These are phyloP conservation scores for Lasius fuliginosus DNA, from an alignment of 2,888 invertebrate genomes.

Conservation along the genomic window DNA sequence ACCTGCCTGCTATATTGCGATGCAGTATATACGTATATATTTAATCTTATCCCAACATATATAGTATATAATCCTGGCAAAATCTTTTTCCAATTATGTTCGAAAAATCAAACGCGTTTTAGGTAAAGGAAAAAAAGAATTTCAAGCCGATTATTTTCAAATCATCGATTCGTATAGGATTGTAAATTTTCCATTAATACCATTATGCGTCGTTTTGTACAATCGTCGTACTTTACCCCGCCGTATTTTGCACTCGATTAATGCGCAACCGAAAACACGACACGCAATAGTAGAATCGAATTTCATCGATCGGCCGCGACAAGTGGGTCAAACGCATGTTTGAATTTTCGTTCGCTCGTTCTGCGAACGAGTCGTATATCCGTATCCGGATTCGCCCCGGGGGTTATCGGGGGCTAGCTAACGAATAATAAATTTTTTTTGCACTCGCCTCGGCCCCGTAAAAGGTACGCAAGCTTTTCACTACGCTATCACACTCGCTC, in stretches of 20 bases:
- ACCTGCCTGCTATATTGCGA: neutral
- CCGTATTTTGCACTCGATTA: conserved; percentile 15
- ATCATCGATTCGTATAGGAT: conserved; percentile 20
- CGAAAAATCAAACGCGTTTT: neutral
- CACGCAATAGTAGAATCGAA: conserved; percentile 66
- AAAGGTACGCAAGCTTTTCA: conserved; percentile 47
- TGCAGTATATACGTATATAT: neutral
- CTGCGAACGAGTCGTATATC: neutral
- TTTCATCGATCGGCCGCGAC: conserved; percentile 64
- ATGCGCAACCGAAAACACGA: conserved; percentile 43
- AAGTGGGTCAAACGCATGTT: conserved; percentile 69
- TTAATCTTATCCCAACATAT: neutral
- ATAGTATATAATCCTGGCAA: neutral
- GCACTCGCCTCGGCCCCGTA: neutral
- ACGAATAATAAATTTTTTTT: conserved; percentile 53
- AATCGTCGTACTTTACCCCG: conserved; percentile 31
- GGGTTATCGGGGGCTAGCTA: conserved; percentile 29
- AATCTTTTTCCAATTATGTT: neutral
- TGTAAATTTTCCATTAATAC: conserved; percentile 22
- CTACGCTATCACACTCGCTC: conserved; percentile 41
- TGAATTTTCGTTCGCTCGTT: conserved; percentile 12
- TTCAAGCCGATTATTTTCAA: neutral
- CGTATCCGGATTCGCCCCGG: conserved; percentile 5
- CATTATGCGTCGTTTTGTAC: neutral
- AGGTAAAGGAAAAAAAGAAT: neutral